Base-by-base conservation (phyloP, 2,888 invertebrate genomes). In the Steromphala cineraria region DNA sequence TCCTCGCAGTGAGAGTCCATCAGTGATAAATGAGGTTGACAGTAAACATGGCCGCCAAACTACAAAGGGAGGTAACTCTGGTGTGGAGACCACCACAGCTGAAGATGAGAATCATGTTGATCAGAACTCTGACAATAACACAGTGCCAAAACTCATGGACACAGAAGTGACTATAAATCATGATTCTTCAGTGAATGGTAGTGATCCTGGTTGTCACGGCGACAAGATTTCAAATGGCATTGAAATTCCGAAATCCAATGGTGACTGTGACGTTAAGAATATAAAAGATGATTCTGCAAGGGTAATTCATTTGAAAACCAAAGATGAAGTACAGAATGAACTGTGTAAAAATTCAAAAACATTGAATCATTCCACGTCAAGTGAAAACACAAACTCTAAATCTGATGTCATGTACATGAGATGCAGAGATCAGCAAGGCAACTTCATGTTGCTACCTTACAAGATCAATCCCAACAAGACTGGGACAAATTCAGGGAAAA, bases 361-460 rank as follows among this genome's bases (percentile, higher is more conserved):
- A 5, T 24, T 28, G 13, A 62, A 62, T 21, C 62, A 62, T 62
- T 62, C 62, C n/a, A 24, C 62, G n/a, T 24, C 24, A 10, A 4
- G 19, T 17, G 56, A 77, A 15, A 10, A 1, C 46, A 46, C 46
- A 4, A 46, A 46, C 10, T 46, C 46, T 13, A 46, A 79, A 31
- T 62, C 84, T 53, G 82, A 83, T 53, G 79, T 83, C 13, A 79
- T 87, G 67, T 87, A 85, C 83, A 78, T 89, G 7, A 84, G 86
- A 31, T 91, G 90, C 77, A 85, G 85, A 31, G 90, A 91, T 78
- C 87, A 86, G 71, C 86, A 88, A 36, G 91, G 91, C 2, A 89
- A 90, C 79, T 86, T 90, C 1, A 88, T 87, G 81, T 87, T 90
- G 15, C 86, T 91, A 74, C 91, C 91, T 10, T 71, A 71, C 71